Evolutionary conservation across 2,888 invertebrate genomes (phyloP).

Genomic region (Amiota minor): DNA sequence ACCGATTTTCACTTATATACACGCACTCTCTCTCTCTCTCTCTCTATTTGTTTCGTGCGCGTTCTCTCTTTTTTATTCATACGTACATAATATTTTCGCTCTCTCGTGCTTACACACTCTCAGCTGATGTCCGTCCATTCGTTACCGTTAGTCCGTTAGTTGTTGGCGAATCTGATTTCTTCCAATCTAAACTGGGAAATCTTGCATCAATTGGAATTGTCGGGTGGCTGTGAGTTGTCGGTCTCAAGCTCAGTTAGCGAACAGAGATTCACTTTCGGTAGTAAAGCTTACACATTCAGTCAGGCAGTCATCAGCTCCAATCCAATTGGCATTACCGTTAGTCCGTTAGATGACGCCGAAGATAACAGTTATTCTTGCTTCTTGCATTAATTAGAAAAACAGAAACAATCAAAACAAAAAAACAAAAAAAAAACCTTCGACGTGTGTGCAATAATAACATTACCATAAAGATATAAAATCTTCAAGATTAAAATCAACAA

Average conservation of each 20-base stretch:
- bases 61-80: constrained; percentile 33
- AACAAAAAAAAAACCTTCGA: constrained; percentile 38
- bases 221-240: constrained; percentile 45
- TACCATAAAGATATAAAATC: not conserved
- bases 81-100: constrained; percentile 36
- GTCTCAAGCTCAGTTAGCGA: constrained; percentile 1
- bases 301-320: constrained; percentile 5
- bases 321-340: constrained; percentile 59
- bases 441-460: constrained; percentile 40
- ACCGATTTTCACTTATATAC: not conserved
- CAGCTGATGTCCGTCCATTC: constrained; percentile 11
- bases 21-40: constrained; percentile 29
- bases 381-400: constrained; percentile 40
- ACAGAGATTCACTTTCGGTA: constrained; percentile 9
- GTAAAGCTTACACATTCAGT: constrained; percentile 21
- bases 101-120: constrained; percentile 40
- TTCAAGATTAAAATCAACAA: not conserved
- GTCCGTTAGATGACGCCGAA: constrained; percentile 70
- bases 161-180: constrained; percentile 63
- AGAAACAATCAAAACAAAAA: constrained; percentile 36
- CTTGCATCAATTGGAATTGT: constrained; percentile 68
- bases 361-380: constrained; percentile 57
- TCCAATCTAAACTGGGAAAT: constrained; percentile 65
- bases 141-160: constrained; percentile 40
- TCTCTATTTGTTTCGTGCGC: not conserved